Conservation (phyloP, 2,888 invertebrate genomes). For the Caenorhabditis sp. region DNA sequence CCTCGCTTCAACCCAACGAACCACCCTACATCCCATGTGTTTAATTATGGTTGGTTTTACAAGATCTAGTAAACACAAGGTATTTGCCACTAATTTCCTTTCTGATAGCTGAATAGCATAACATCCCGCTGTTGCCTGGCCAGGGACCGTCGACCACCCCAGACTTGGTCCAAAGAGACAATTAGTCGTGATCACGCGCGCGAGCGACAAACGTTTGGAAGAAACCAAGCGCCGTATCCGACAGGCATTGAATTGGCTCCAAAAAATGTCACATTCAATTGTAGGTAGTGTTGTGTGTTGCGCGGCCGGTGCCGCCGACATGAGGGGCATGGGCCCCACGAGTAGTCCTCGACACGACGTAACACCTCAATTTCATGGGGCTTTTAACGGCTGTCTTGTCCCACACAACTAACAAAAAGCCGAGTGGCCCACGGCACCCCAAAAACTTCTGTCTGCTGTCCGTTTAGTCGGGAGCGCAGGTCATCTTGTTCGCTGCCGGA, state of each 20-base stretch:
- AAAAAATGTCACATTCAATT: slow-evolving; percentile 62
- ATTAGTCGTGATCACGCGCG: slow-evolving; percentile 55
- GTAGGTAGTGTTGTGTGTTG: slow-evolving; percentile 56
- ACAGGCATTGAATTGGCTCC: slow-evolving; percentile 57
- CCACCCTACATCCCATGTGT: not conserved
- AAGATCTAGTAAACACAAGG: not conserved
- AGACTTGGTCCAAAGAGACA: slow-evolving; percentile 38
- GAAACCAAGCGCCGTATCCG: slow-evolving; percentile 48
- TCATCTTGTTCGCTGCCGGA: slow-evolving; percentile 29
- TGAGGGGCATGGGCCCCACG: slow-evolving; percentile 7
- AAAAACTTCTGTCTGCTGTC: slow-evolving; percentile 35
- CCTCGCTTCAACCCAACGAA: too few relatives aligned
- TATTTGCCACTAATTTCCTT: slow-evolving; percentile 2
- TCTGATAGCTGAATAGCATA: not conserved
- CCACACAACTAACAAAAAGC: slow-evolving; percentile 47
- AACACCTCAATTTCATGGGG: slow-evolving; percentile 61
- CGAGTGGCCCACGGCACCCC: slow-evolving; percentile 21
- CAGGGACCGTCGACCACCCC: slow-evolving; percentile 47
- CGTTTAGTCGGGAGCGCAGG: slow-evolving; percentile 3
- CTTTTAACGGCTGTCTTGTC: slow-evolving; percentile 52
- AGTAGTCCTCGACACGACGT: slow-evolving; percentile 55
- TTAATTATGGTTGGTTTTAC: not conserved
- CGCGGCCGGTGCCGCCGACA: slow-evolving; percentile 20
- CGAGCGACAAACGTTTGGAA: slow-evolving; percentile 45
- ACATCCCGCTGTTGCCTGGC: slow-evolving; percentile 15